Evolutionary conservation across 2,888 invertebrate genomes (phyloP).

Genomic region (Cataglyphis rosenhaueri): DNA sequence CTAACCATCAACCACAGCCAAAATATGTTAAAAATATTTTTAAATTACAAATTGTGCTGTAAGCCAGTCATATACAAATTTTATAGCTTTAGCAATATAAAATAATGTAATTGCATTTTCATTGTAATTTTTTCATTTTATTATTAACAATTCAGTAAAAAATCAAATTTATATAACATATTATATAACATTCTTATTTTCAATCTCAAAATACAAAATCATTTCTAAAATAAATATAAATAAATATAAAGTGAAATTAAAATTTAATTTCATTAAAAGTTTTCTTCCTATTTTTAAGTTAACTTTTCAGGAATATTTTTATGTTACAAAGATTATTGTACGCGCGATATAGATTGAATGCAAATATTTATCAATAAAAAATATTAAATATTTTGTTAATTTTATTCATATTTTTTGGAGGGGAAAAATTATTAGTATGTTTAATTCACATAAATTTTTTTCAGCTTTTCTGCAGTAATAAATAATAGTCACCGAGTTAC

Average conservation of each 20-base stretch:
- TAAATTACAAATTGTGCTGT: not conserved
- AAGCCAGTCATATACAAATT: not conserved
- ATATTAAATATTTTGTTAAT: not conserved
- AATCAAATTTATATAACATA: not conserved
- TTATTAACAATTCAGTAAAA: not conserved
- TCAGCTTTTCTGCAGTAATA: not conserved
- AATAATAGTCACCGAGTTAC: not conserved
- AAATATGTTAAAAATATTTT: constrained; percentile 21
- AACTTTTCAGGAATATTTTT: not conserved
- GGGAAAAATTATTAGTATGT: not conserved
- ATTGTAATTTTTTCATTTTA: not conserved
- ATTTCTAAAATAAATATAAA: not conserved
- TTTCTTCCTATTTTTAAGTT: not conserved
- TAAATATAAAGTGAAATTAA: not conserved
- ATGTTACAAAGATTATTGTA: not conserved
- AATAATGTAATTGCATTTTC: not conserved
- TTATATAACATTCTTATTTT: not conserved
- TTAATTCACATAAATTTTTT: not conserved
- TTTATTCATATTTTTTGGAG: not conserved
- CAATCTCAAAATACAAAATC: not conserved
- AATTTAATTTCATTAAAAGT: not conserved
- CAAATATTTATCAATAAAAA: not conserved
- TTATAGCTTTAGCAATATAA: not conserved
- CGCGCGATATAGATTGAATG: not conserved
- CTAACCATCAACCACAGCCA: not conserved